phyloP scores from a whole-genome alignment of 1,140 invertebrate species.

The Ctenoplectra terminalis region DNA sequence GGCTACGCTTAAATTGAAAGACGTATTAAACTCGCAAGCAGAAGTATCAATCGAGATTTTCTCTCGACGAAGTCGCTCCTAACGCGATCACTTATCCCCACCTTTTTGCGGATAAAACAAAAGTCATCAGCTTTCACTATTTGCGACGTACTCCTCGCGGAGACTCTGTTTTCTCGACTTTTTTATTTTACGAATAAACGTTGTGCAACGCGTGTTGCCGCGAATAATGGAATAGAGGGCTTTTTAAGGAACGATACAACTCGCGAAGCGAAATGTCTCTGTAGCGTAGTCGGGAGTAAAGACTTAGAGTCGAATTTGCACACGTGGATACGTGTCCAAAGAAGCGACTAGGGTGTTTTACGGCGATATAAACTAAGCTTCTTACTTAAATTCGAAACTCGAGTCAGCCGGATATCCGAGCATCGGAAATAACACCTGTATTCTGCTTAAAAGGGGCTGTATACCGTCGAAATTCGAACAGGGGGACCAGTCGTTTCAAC shows the following conservation, averaged over 20 bases:
- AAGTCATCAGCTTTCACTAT: background rate
- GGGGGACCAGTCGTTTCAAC: background rate
- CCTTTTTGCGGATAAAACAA: background rate
- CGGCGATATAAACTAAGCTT: slow-evolving; percentile 7
- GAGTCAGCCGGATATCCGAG: background rate
- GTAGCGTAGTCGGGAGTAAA: background rate
- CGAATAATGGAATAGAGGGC: background rate
- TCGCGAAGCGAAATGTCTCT: background rate
- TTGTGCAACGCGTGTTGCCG: too few relatives aligned
- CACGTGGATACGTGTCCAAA: background rate
- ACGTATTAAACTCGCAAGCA: background rate
- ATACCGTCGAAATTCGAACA: background rate
- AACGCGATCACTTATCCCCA: background rate
- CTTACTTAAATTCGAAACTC: slow-evolving; percentile 9
- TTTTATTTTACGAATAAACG: background rate
- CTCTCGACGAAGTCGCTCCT: background rate
- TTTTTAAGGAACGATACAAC: background rate
- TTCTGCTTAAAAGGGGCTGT: background rate
- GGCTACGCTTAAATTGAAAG: background rate
- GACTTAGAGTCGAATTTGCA: slow-evolving; percentile 2
- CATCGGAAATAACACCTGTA: slow-evolving; percentile 3
- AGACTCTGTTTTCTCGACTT: background rate
- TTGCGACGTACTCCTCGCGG: background rate
- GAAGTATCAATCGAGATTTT: background rate
- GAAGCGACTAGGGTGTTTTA: background rate